Evolutionary conservation across 2,113 vertebrate species (phyloP).

Genomic region (Podarcis muralis): DNA sequence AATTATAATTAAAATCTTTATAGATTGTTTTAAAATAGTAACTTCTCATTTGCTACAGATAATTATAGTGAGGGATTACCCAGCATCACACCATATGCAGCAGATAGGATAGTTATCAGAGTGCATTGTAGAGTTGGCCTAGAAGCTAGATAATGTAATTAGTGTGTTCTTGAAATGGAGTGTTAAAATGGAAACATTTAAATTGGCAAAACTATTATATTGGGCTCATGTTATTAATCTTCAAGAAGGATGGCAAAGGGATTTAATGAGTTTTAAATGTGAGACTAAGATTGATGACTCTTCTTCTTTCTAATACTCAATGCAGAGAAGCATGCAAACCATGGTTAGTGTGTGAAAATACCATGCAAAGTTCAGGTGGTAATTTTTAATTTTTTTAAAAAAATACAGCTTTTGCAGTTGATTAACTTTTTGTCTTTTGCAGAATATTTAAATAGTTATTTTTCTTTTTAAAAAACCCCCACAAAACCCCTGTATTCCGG

Average conservation of each 20-base stretch:
- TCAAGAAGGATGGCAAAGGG: slow-evolving; percentile 47
- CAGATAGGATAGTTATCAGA: slow-evolving; percentile 56
- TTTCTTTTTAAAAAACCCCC: background rate
- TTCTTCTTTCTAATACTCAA: slow-evolving; percentile 10
- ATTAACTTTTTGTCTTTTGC: background rate
- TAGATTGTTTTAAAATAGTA: background rate
- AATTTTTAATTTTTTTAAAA: background rate
- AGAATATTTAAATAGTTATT: background rate
- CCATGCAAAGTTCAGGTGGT: background rate
- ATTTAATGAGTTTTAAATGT: slow-evolving; percentile 68
- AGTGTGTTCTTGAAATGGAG: slow-evolving; percentile 62
- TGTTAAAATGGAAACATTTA: slow-evolving; percentile 61
- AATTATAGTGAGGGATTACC: slow-evolving; percentile 34
- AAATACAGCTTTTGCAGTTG: background rate
- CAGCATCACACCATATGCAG: slow-evolving; percentile 15
- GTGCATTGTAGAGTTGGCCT: slow-evolving; percentile 56
- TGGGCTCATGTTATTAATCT: slow-evolving; percentile 63
- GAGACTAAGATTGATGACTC: slow-evolving; percentile 45
- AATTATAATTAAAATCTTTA: background rate
- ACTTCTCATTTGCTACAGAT: slow-evolving; percentile 51
- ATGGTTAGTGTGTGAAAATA: background rate
- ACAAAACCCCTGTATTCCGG: background rate
- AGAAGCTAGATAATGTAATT: slow-evolving; percentile 66
- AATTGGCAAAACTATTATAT: slow-evolving; percentile 56
- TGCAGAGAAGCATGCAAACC: background rate